Percentiles rank a stretch among this genome's conserved stretches.
Conservation (phyloP, 2,113 vertebrate genomes). For the Gnathonemus longibarbis region DNA sequence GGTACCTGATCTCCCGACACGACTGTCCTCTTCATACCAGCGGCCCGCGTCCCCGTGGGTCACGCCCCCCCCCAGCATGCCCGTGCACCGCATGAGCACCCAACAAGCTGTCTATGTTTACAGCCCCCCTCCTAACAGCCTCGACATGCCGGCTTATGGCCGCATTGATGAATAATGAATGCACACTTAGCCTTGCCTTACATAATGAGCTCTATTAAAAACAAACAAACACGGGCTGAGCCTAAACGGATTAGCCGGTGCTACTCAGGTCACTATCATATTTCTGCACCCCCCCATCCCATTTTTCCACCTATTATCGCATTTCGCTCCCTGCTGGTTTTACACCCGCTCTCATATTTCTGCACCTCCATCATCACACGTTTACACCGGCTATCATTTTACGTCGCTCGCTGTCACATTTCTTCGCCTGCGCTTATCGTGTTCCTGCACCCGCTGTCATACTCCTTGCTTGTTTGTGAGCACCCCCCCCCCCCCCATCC, state of each 20-base stretch:
- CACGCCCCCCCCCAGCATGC: neutral
- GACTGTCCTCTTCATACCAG: neutral
- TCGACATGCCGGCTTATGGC: neutral
- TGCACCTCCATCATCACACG: neutral
- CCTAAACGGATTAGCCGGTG: neutral
- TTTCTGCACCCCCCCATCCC: neutral
- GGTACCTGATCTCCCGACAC: neutral
- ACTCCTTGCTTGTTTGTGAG: neutral
- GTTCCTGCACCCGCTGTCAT: neutral
- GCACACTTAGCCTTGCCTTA: neutral
- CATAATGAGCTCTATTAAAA: slow-evolving; percentile 1
- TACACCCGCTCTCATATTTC: neutral
- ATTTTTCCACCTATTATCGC: neutral
- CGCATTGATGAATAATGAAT: neutral
- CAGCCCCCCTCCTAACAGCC: neutral
- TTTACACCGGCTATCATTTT: neutral
- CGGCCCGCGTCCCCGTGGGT: neutral
- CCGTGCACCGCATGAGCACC: neutral
- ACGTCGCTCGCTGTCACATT: neutral
- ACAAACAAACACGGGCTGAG: neutral
- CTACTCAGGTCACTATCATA: neutral
- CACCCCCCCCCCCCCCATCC: neutral
- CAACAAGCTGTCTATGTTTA: neutral
- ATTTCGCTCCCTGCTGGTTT: neutral
- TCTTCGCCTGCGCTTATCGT: neutral